A percentile compares a stretch with the other conserved stretches of the same genome.
Conservation (phyloP, 2,888 invertebrate species). For the Lepidocyrtoides sp. region DNA sequence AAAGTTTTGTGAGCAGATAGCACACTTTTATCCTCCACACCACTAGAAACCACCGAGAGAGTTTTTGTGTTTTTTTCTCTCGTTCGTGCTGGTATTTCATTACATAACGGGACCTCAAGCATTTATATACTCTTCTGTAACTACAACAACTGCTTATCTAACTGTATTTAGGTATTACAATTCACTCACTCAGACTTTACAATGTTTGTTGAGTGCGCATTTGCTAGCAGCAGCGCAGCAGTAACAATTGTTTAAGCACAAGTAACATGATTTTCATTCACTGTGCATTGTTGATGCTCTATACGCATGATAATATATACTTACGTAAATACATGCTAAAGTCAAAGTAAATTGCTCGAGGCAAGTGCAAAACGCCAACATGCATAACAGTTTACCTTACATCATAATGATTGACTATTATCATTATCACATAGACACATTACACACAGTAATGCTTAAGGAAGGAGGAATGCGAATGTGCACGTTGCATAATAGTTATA, state of each 20-base stretch:
- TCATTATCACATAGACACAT: conserved; percentile 51
- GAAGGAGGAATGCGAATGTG: neutral
- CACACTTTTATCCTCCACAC: conserved; percentile 60
- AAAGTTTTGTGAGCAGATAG: conserved; percentile 27
- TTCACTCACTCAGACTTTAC: conserved; percentile 5
- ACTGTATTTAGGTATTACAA: conserved; percentile 53
- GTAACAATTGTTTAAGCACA: too few relatives aligned
- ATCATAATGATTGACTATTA: neutral
- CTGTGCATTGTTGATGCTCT: neutral
- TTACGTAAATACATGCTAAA: too few relatives aligned
- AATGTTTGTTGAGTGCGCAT: too few relatives aligned
- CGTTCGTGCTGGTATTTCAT: conserved; percentile 69
- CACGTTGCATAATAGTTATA: conserved; percentile 1
- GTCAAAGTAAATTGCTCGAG: conserved; percentile 7
- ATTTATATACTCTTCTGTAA: neutral
- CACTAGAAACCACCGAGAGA: neutral
- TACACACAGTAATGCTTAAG: conserved; percentile 13
- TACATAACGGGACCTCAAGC: conserved; percentile 75
- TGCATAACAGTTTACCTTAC: conserved; percentile 38
- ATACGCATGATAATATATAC: neutral
- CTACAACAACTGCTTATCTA: conserved; percentile 29
- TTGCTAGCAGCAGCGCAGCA: too few relatives aligned
- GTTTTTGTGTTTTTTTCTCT: neutral
- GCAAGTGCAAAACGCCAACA: neutral
- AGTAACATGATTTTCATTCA: neutral